Conservation (phyloP, 2,113 vertebrate genomes). For the Callorhinus ursinus region DNA sequence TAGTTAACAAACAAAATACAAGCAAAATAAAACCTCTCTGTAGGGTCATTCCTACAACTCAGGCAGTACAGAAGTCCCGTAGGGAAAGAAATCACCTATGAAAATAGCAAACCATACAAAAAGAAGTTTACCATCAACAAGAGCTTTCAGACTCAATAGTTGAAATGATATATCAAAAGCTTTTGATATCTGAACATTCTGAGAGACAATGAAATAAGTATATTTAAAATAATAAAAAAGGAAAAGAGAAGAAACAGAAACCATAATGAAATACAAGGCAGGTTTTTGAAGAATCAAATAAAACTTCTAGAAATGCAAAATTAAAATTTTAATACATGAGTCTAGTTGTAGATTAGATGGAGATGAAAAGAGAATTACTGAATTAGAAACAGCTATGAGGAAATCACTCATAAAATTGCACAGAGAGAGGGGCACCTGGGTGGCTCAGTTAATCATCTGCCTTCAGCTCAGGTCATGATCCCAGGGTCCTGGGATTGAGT, state of each 20-base stretch:
- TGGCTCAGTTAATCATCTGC: not conserved
- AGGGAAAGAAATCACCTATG: not conserved
- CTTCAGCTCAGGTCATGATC: no score
- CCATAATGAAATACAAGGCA: not conserved
- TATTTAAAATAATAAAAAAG: slow-evolving; percentile 46
- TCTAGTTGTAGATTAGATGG: slow-evolving; percentile 1
- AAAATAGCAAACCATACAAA: not conserved
- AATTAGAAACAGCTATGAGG: slow-evolving; percentile 44
- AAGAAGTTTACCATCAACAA: not conserved
- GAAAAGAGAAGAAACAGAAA: slow-evolving; percentile 31
- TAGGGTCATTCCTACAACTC: not conserved
- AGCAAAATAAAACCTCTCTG: not conserved
- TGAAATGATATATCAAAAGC: slow-evolving; percentile 4
- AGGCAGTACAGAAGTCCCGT: not conserved
- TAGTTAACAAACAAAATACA: slow-evolving; percentile 46
- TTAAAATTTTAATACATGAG: slow-evolving; percentile 1
- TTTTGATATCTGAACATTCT: slow-evolving; percentile 29
- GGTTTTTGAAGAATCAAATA: slow-evolving; percentile 13
- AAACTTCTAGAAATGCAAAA: slow-evolving; percentile 27
- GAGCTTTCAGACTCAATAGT: slow-evolving; percentile 17
- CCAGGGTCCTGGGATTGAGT: no score
- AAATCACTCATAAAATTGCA: not conserved
- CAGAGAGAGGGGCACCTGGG: not conserved
- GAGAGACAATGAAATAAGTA: not conserved
- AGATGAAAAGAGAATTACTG: slow-evolving; percentile 39